These are phyloP conservation scores for Lichenostomus cassidix DNA, from an alignment of 2,113 vertebrate species.

Conservation along the genomic window DNA sequence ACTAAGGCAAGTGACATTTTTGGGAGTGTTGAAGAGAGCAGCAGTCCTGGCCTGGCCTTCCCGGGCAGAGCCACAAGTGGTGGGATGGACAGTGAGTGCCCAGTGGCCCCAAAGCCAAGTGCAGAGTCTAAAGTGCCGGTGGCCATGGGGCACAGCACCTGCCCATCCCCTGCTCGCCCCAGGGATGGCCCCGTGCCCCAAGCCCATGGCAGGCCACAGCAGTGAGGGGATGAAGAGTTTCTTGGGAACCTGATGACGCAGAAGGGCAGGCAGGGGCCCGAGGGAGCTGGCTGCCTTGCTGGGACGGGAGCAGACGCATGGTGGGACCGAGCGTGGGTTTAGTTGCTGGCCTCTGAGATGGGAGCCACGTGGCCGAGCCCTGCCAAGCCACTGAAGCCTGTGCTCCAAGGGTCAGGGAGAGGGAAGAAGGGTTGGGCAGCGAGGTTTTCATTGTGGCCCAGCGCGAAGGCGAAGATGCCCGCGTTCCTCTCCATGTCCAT, in stretches of 20 bases:
- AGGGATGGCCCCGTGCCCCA: neutral
- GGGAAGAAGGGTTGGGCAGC: slow-evolving; percentile 85
- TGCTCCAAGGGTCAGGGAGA: slow-evolving; percentile 87
- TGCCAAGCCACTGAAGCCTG: slow-evolving; percentile 75
- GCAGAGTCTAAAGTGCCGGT: neutral
- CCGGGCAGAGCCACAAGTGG: accelerated
- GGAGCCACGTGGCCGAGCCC: slow-evolving; percentile 82
- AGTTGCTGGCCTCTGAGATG: slow-evolving; percentile 88
- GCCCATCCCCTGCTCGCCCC: neutral
- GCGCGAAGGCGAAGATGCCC: slow-evolving; percentile 86
- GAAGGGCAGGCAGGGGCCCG: neutral
- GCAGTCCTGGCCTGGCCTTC: neutral
- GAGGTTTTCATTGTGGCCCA: slow-evolving; percentile 86
- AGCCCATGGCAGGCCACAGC: accelerated
- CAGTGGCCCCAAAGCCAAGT: neutral
- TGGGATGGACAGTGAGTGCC: neutral
- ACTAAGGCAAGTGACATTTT: slow-evolving; percentile 46
- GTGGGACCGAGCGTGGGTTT: slow-evolving; percentile 16
- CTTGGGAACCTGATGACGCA: neutral
- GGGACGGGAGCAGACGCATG: neutral
- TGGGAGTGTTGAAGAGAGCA: neutral
- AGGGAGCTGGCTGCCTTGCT: neutral
- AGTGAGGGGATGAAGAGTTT: neutral
- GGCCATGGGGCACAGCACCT: neutral
- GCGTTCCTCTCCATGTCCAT: slow-evolving; percentile 86